Percentiles rank a stretch among this genome's conserved stretches.
These are phyloP conservation scores for Eira barbara DNA, from an alignment of 2,113 vertebrate genomes.

Conservation along the genomic window DNA sequence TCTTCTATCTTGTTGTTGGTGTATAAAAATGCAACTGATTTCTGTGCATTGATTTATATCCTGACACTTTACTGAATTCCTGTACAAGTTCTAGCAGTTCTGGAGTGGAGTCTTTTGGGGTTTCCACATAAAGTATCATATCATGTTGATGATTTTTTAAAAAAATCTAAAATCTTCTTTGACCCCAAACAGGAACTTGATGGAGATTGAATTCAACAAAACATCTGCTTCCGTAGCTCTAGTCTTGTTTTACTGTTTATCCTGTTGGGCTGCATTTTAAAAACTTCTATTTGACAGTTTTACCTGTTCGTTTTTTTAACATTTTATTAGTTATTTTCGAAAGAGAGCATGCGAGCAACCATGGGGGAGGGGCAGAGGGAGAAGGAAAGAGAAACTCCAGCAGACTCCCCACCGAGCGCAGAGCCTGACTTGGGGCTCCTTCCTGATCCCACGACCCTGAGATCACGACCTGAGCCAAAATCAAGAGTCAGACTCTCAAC, in stretches of 20 bases:
- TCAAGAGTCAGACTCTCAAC: background rate
- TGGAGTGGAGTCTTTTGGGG: too few species aligned
- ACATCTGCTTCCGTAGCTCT: background rate
- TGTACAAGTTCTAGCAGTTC: too few species aligned
- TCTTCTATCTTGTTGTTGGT: too few species aligned
- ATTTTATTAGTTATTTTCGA: background rate
- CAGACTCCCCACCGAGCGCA: rapidly evolving
- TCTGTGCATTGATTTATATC: too few species aligned
- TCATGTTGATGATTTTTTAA: background rate
- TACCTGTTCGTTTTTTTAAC: background rate
- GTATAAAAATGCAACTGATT: too few species aligned
- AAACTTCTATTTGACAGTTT: background rate
- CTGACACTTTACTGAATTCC: too few species aligned
- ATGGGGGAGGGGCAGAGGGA: background rate
- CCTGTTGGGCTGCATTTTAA: background rate
- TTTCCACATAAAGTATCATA: too few species aligned
- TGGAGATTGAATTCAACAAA: background rate
- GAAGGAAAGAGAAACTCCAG: background rate
- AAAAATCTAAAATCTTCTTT: background rate
- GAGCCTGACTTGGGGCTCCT: background rate
- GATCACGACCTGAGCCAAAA: background rate
- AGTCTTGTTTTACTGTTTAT: background rate
- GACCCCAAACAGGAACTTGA: background rate
- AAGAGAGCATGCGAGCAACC: background rate
- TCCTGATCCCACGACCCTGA: rapidly evolving